Evolutionary conservation across 2,797 vertebrate species (phyloP).

Genomic region (Melanogrammus aeglefinus): DNA sequence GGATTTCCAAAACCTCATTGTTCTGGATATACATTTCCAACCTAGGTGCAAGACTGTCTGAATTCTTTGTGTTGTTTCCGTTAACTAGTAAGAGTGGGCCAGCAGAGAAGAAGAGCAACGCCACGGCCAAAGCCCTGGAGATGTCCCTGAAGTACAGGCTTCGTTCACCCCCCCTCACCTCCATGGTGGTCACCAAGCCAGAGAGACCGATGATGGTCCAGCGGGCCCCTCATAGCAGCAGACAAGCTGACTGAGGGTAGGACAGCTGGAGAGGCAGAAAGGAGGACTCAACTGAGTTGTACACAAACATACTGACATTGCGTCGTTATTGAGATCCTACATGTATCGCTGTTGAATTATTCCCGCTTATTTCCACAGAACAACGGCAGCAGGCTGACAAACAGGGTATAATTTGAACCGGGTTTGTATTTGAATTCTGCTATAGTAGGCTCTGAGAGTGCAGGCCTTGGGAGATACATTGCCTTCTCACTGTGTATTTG

Average conservation of each 20-base stretch:
- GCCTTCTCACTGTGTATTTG: not conserved
- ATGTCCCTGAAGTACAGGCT: slow-evolving; percentile 87
- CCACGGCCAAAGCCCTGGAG: slow-evolving; percentile 79
- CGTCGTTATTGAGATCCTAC: not conserved
- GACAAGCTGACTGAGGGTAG: slow-evolving; percentile 85
- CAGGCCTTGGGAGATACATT: not conserved
- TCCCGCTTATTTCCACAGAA: not conserved
- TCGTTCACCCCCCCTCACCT: slow-evolving; percentile 94
- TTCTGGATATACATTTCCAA: not conserved
- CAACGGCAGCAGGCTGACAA: slow-evolving; percentile 46
- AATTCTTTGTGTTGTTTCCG: not conserved
- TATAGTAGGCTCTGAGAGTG: not conserved
- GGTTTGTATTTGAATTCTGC: not conserved
- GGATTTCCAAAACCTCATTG: not conserved
- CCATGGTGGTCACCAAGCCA: slow-evolving; percentile 96
- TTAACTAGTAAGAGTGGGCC: slow-evolving; percentile 70
- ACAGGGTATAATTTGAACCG: not conserved
- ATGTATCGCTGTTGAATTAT: not conserved
- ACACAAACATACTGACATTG: not conserved
- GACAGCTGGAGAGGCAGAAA: not conserved
- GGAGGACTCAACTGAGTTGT: not conserved
- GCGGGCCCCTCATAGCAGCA: slow-evolving; percentile 73
- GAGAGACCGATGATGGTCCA: slow-evolving; percentile 60
- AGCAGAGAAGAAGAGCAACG: slow-evolving; percentile 75
- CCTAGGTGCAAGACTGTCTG: not conserved